A percentile compares a stretch with the other conserved stretches of the same genome.
Evolutionary conservation across 2,888 invertebrate genomes (phyloP).

Genomic region (Epiblema foenella): DNA sequence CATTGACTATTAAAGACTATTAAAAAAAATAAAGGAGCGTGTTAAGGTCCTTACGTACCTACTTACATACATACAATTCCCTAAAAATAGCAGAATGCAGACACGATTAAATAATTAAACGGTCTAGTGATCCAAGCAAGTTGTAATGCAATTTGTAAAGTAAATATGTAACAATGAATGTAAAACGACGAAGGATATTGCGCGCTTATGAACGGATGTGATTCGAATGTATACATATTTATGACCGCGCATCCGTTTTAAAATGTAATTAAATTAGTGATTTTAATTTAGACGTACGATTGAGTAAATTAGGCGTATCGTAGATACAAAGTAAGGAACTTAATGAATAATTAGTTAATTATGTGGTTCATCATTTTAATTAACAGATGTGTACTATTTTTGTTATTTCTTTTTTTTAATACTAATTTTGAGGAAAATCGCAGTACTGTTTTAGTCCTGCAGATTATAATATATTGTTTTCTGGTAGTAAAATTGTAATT

Average conservation of each 20-base stretch:
- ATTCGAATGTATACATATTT: constrained; percentile 30
- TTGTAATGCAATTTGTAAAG: constrained; percentile 19
- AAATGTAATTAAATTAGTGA: constrained; percentile 14
- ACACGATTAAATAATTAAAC: constrained; percentile 14
- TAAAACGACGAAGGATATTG: constrained; percentile 30
- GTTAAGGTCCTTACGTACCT: too few relatives aligned
- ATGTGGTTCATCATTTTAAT: too few relatives aligned
- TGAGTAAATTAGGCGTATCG: constrained; percentile 18
- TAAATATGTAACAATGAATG: not conserved
- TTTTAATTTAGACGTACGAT: constrained; percentile 4
- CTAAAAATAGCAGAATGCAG: not conserved
- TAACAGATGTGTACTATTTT: too few relatives aligned
- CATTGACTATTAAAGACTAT: too few relatives aligned
- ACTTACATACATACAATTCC: not conserved
- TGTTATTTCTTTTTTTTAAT: too few relatives aligned
- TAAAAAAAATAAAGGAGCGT: too few relatives aligned
- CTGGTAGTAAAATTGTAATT: too few relatives aligned
- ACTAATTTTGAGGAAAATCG: too few relatives aligned
- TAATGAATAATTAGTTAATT: not conserved
- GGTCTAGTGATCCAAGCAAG: constrained; percentile 31
- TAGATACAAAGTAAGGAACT: not conserved
- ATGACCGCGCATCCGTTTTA: constrained; percentile 35
- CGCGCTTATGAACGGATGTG: constrained; percentile 20
- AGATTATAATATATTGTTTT: too few relatives aligned
- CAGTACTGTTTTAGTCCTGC: too few relatives aligned